phyloP scores from a whole-genome alignment of 2,113 vertebrate genomes.

The Variabilichromis moorii region DNA sequence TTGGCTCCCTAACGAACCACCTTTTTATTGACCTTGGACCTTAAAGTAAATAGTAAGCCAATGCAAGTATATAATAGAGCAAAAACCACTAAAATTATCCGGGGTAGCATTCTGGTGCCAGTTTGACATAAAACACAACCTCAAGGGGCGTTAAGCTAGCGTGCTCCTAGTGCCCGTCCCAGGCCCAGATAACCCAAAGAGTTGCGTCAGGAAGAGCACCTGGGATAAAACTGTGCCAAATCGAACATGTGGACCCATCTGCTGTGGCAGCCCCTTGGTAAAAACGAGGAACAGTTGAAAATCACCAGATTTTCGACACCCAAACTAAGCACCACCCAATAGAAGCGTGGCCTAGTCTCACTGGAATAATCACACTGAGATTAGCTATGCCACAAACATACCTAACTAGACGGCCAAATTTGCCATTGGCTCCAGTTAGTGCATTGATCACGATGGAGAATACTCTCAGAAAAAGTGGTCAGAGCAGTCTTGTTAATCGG shows the following conservation, averaged over 20 bases:
- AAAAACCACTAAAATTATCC: not conserved
- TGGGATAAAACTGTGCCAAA: not conserved
- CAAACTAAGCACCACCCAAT: not conserved
- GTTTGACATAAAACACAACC: not conserved
- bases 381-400: not conserved
- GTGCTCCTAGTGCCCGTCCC: not conserved
- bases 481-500: not conserved
- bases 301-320: not conserved
- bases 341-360: not conserved
- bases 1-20: not conserved
- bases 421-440: not conserved
- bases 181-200: not conserved
- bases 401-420: not conserved
- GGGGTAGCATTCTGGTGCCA: not conserved
- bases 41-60: not conserved
- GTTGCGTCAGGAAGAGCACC: not conserved
- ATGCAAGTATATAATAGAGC: not conserved
- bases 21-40: not conserved
- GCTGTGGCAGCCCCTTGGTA: not conserved
- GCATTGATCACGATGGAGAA: not conserved
- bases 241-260: not conserved
- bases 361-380: not conserved
- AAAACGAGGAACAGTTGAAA: not conserved
- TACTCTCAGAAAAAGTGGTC: not conserved
- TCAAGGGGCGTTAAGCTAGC: not conserved